Conservation (phyloP, 2,888 invertebrate species). For the Parthenolecanium corni region DNA sequence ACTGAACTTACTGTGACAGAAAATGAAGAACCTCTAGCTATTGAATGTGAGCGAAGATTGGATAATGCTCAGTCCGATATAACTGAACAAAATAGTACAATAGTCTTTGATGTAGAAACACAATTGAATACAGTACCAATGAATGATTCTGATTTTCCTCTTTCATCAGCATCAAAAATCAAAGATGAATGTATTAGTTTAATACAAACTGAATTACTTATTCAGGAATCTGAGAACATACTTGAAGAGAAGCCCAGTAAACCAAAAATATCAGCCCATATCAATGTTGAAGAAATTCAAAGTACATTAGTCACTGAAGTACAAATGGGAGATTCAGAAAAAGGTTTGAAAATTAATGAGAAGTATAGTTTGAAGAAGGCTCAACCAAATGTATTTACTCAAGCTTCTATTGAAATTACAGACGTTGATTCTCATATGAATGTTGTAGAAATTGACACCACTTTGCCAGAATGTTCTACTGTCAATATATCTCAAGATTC, state of each 20-base stretch:
- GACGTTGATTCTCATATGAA: constrained; percentile 1
- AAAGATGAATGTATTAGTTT: background rate
- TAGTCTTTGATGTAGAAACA: constrained; percentile 30
- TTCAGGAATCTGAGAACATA: constrained; percentile 1
- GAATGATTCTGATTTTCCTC: background rate
- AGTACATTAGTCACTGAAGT: background rate
- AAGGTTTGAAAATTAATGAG: background rate
- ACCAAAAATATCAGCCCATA: background rate
- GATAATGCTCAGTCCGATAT: constrained; percentile 34
- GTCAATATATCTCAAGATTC: background rate
- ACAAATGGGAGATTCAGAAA: background rate
- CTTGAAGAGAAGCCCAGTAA: constrained; percentile 3
- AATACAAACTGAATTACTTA: background rate
- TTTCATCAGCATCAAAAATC: background rate
- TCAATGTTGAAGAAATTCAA: constrained; percentile 3
- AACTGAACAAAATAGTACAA: constrained; percentile 32
- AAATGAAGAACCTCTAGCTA: constrained; percentile 33
- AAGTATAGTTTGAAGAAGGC: constrained; percentile 1
- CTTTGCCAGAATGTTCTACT: background rate
- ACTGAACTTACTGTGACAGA: constrained; percentile 33
- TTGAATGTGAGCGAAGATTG: constrained; percentile 32
- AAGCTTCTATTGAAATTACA: constrained; percentile 3
- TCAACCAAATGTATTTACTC: background rate
- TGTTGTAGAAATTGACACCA: constrained; percentile 1
- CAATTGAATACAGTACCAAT: background rate